Base-by-base conservation (phyloP, 2,888 invertebrate genomes). In the Rhogogaster chlorosoma region DNA sequence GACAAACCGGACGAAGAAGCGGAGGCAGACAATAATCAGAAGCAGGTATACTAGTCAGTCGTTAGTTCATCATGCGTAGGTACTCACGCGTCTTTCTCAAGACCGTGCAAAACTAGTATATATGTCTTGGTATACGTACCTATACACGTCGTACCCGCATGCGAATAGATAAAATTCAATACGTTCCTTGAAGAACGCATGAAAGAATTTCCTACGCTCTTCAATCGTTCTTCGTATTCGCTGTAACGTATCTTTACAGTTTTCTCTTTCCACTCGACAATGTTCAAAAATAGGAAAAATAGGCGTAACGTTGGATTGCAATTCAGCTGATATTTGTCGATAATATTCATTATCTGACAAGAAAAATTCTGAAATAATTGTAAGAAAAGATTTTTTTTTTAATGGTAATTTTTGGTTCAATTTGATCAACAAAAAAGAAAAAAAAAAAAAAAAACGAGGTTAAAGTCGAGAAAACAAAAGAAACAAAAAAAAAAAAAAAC, bases 1-100 rank as follows among this genome's bases (percentile, higher is more conserved):
- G 90, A 90, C 88, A 89, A 89, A 90, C 88, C 88, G 87, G 90
- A 89, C 87, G 86, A 86, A 88, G 26, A 53, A 29, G n/a, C n/a
- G n/a, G 49, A 29, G 53, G 53, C 26, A 42, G 22, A 32, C 53
- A 77, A 15, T 67, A 67, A 32, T 53, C 49, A 77, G 49, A 49
- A 77, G 26, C 53, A 45, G 53, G 77, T 49, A 77, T 18, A 36
- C 18, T 36, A 18, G 77, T 77, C 77, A n/a, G 61, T 80, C 80
- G 80, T 61, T 80, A 77, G 77, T 77, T 49, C 49, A 32, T 77
- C 77, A 29, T 53, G 77, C 77, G n/a, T n/a, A n/a, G n/a, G n/a
- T 38, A 5, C 22, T 38, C 42, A 73, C 42, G n/a, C 42, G n/a
- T 38, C 71, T 73, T 10, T 73, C n/a, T 73, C 9, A n/a, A 22